Conservation (phyloP, 2,113 vertebrate genomes). For the Nibea coibor region DNA sequence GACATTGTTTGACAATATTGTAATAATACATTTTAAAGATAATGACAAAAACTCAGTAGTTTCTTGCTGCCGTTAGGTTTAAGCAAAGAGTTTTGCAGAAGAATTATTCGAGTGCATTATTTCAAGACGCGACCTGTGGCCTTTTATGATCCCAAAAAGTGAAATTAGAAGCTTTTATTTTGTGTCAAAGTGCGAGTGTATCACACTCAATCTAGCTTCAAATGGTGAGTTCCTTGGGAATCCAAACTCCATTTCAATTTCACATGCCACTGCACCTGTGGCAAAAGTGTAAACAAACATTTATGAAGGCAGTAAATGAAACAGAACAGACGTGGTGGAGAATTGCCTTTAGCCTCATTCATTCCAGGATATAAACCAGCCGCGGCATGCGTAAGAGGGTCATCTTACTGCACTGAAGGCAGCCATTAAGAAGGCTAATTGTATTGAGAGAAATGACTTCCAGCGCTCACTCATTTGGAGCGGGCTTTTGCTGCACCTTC, state of each 20-base stretch:
- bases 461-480: slow-evolving; percentile 35
- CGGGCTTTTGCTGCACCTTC: slow-evolving; percentile 33
- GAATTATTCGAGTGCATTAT: too few species aligned
- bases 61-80: too few species aligned
- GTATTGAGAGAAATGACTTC: slow-evolving; percentile 62
- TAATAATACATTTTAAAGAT: too few species aligned
- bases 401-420: slow-evolving; percentile 31
- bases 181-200: background rate
- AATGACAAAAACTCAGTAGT: too few species aligned
- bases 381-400: slow-evolving; percentile 29
- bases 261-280: slow-evolving; percentile 61
- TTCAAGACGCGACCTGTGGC: too few species aligned
- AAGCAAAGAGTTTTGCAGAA: too few species aligned
- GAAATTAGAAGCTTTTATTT: background rate
- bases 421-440: slow-evolving; percentile 58
- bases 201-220: slow-evolving; percentile 19
- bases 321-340: slow-evolving; percentile 42
- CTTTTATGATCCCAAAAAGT: background rate
- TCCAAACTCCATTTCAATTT: slow-evolving; percentile 60
- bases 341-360: slow-evolving; percentile 35
- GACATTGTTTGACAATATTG: too few species aligned
- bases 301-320: slow-evolving; percentile 59
- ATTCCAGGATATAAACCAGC: slow-evolving; percentile 53
- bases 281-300: slow-evolving; percentile 65
- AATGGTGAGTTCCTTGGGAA: slow-evolving; percentile 23